Conservation (phyloP, 2,797 vertebrate genomes). For the Eupleurogrammus muticus region DNA sequence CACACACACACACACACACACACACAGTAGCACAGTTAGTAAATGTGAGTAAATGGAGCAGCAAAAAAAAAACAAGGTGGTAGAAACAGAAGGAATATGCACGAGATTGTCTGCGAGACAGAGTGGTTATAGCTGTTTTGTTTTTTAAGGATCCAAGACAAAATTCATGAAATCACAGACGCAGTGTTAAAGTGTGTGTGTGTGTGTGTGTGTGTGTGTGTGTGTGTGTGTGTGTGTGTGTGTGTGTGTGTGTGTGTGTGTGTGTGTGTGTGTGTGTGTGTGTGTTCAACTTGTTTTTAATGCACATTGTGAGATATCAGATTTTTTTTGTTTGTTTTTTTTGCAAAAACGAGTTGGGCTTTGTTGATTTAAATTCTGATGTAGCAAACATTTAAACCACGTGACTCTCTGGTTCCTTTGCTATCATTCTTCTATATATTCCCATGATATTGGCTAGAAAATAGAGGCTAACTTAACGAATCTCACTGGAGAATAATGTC, state of each 20-base stretch:
- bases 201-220: slow-evolving; percentile 1
- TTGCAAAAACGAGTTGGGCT: too few species aligned
- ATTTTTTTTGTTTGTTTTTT: too few species aligned
- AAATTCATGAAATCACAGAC: neutral
- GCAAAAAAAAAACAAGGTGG: neutral
- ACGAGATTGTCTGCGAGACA: neutral
- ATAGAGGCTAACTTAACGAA: slow-evolving; percentile 7
- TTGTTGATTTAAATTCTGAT: too few species aligned
- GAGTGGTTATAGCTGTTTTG: neutral
- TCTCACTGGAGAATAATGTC: neutral
- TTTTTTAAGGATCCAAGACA: neutral
- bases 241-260: slow-evolving; percentile 14
- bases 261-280: neutral
- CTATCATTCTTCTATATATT: too few species aligned
- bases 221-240: slow-evolving; percentile 20
- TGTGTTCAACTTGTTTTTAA: too few species aligned
- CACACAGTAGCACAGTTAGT: too few species aligned
- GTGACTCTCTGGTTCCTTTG: too few species aligned
- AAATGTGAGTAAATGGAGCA: neutral
- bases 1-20: too few species aligned
- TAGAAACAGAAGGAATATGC: neutral
- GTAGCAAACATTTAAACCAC: too few species aligned
- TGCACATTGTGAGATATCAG: too few species aligned
- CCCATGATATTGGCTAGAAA: neutral
- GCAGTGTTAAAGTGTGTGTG: neutral